Evolutionary conservation across 2,797 vertebrate genomes (phyloP), one percentile per base, ranked within the genome.

Genomic region (Karalla daura): DNA sequence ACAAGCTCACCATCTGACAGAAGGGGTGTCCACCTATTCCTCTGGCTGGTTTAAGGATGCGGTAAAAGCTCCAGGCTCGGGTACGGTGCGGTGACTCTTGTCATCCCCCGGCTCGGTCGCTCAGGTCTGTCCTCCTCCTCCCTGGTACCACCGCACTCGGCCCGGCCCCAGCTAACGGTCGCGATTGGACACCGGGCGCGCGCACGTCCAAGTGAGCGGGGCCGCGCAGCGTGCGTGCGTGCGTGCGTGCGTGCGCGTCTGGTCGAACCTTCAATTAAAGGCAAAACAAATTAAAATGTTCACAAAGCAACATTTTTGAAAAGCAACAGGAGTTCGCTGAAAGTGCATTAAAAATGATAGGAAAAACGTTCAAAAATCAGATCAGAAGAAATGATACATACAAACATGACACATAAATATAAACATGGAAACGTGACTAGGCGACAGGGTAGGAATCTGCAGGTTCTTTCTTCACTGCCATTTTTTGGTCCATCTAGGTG

Each of bases 71-170:
- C 27, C 20, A 41, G 36, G 15, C 77, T 78, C 63, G 11, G 59
- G 8, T 55, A 45, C 58, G 65, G 51, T 78, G 74, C 25, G 56
- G 56, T 78, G 86, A 89, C 81, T 91, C 88, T 85, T 88, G 86
- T 74, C 86, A 86, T 85, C 87, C 83, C 47, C 85, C 83, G 90
- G 88, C 75, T 74, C 81, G 27, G 76, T 84, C 87, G 75, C 73
- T 88, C 88, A 87, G 86, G 80, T 87, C 80, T 83, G 73, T 86
- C 88, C 91, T 92, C 88, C 91, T 92, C 88, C 89, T 91, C 87
- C 77, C 72, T 75, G 89, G 88, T 90, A 86, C 82, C 91, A 76
- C 86, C 81, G 92, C 91, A 91, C 62, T 88, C 83, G 81, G n/a
- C 88, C 78, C 79, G 83, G 77, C 80, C 86, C 74, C 68, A 41